Evolutionary conservation across 2,113 vertebrate genomes (phyloP), one percentile per base, ranked within the genome.

Genomic region (Geococcyx californianus): DNA sequence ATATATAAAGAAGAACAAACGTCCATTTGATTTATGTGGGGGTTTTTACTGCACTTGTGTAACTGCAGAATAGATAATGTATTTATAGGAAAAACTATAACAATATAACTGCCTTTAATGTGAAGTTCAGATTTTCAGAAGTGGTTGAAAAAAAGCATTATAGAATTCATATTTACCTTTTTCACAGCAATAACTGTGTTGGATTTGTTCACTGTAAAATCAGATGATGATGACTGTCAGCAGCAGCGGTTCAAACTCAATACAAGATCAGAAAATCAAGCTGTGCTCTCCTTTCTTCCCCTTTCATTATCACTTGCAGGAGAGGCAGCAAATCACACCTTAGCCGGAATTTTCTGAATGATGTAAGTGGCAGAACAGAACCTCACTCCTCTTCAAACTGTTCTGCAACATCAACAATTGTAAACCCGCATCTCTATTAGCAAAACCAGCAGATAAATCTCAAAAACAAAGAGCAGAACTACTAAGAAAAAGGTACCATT

Each of bases 121-220:
- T 33, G 25, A 81, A 80, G 24, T 52, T 89, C 26, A 73, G 40
- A 33, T 91, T 95, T 85, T 52, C 10, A 40, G 63, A 89, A 93
- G 51, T 16, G 28, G 6, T 40, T 89, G 76, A 83, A 80, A 87
- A 87, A 93, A 28, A 84, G 42, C 47, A 86, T 81, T 79, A 67
- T 63, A 58, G 8, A 86, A 68, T 60, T 75, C 19, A 13, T 36
- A 47, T 75, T 91, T 87, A 91, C 40, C 40, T 90, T 92, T 77
- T 80, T 74, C 54, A 84, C 18, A 56, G 54, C n/a, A 29, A 20
- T 74, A 52, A 16, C 19, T 83, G 20, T 60, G 21, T 70, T 88
- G 88, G 59, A 80, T 80, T 85, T 73, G 31, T 69, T 85, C 62
- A 54, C 67, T 88, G 85, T 68, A 89, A 92, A 96, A 95, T 90